phyloP scores from a whole-genome alignment of 2,888 invertebrate species.

The Hypena proboscidalis region DNA sequence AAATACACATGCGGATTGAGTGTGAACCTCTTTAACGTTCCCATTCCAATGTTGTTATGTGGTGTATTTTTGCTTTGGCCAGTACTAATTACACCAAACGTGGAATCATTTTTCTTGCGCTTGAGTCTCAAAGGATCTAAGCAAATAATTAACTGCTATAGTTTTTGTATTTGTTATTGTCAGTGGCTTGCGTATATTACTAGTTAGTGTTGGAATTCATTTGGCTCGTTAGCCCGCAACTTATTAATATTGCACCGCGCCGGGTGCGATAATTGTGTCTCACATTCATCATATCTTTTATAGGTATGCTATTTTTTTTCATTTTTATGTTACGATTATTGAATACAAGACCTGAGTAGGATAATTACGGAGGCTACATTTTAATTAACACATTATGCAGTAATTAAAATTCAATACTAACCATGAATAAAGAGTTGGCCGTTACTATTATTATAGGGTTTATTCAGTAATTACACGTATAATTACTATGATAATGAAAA shows the following conservation, averaged over 20 bases:
- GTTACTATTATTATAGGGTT: too few species aligned
- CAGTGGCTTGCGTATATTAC: conserved; percentile 24
- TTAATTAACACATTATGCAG: too few species aligned
- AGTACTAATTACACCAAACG: conserved; percentile 31
- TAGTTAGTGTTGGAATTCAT: conserved; percentile 16
- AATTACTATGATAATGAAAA: too few species aligned
- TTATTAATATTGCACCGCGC: too few species aligned
- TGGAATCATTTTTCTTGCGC: conserved; percentile 33
- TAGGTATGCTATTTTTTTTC: conserved; percentile 9
- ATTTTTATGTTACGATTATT: too few species aligned
- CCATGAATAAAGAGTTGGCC: too few species aligned
- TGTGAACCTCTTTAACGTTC: conserved; percentile 36
- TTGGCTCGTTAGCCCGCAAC: conserved; percentile 16
- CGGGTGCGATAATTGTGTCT: conserved; percentile 28
- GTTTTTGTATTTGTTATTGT: conserved; percentile 25
- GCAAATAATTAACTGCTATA: conserved; percentile 2
- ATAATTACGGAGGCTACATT: too few species aligned
- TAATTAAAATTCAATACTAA: too few species aligned
- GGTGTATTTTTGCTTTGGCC: conserved; percentile 29
- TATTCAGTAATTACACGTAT: too few species aligned
- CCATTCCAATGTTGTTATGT: conserved; percentile 30
- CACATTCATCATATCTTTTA: conserved; percentile 4
- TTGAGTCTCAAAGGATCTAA: conserved; percentile 20
- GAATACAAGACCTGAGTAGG: too few species aligned
- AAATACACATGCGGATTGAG: conserved; percentile 25